Conservation (phyloP, 2,113 vertebrate species). For the Thryonomys swinderianus region DNA sequence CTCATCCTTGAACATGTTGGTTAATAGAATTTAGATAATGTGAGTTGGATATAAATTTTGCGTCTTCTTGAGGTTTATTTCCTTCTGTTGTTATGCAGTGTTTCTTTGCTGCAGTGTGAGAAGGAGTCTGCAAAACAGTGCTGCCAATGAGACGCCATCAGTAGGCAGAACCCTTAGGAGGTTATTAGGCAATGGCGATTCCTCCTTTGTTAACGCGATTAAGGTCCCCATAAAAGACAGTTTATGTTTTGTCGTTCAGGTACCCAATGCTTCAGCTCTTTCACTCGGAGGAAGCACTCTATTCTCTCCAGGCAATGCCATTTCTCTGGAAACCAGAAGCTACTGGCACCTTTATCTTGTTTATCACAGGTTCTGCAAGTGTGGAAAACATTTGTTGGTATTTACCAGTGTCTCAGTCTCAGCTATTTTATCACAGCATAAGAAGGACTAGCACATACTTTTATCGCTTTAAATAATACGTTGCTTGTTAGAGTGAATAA, state of each 20-base stretch:
- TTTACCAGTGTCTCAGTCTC: not conserved
- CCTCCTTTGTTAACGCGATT: not conserved
- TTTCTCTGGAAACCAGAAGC: not conserved
- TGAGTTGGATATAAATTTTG: not conserved
- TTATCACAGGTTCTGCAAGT: not conserved
- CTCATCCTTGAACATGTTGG: not conserved
- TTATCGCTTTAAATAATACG: not conserved
- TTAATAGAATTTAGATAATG: not conserved
- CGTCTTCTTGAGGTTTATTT: not conserved
- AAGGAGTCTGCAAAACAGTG: not conserved
- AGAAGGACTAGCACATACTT: not conserved
- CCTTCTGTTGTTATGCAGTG: not conserved
- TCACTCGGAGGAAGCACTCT: accelerated
- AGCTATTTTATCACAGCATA: not conserved
- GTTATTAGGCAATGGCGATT: not conserved
- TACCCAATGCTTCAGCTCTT: too few relatives aligned
- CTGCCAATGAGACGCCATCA: not conserved
- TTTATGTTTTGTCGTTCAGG: not conserved
- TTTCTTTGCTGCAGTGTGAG: not conserved
- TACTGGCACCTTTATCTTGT: not conserved
- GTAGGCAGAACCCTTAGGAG: not conserved
- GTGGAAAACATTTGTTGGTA: not conserved
- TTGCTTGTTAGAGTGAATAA: not conserved
- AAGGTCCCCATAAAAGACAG: not conserved
- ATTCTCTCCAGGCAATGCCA: not conserved